Evolutionary conservation across 2,797 vertebrate genomes (phyloP), one percentile per base, ranked within the genome.

Genomic region (Salmo trutta): DNA sequence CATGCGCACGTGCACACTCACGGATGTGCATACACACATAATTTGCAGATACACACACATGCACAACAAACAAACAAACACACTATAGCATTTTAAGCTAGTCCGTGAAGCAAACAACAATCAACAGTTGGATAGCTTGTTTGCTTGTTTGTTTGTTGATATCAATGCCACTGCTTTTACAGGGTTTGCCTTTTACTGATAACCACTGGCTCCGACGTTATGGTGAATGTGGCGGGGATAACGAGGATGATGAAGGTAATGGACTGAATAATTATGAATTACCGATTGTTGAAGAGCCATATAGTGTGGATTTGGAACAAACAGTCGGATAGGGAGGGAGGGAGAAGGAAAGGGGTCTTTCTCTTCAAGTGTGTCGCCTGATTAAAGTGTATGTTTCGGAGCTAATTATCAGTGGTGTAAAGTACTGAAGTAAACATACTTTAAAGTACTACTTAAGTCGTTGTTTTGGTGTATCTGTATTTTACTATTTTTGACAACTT

Each of bases 341-440:
- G 51, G 70, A 5, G 19, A 4, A 33, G 65, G 7, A 47, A 12
- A 10, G 41, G 41, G 8, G 73, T 71, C 71, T 87, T 84, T 88
- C 86, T 89, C 41, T 47, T 47, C 41, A 91, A 93, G 93, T 91
- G 88, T 91, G 89, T 88, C 84, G 82, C 89, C 90, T 93, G 91
- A 93, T 92, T 94, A 91, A 93, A 93, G 90, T 93, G 90, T 85
- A 88, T 2, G 91, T 90, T 93, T 92, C 87, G 90, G 87, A 88
- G 90, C 91, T 94, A 94, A 94, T 93, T 93, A 90, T 92, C 92
- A 47, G 41, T 47, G 41, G 41, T 47, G 41, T 12, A 12, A 47
- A 47, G 41, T 47, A 12, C 41, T 47, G 12, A 12, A 47, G 41
- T 12, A 47, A 47, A 47, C 8, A 47, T 47, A 41, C 36, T 8